These are phyloP conservation scores for Drosophila willistoni DNA, from an alignment of 1,140 invertebrate genomes.

Conservation along the genomic window DNA sequence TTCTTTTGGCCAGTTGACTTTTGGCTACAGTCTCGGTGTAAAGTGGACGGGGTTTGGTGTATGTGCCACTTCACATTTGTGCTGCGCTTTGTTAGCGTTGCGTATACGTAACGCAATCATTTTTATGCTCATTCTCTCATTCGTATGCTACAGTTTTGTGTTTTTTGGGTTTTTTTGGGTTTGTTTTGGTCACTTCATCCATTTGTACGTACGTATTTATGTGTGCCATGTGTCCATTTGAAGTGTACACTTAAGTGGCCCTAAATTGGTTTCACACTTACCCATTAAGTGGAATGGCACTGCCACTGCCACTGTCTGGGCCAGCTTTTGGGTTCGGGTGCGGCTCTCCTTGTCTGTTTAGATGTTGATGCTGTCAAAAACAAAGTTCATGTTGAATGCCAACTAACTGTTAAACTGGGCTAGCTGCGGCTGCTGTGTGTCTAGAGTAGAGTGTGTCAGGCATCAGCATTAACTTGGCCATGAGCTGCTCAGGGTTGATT, in stretches of 20 bases:
- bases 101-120: constrained; percentile 75
- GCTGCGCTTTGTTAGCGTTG: constrained; percentile 59
- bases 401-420: constrained; percentile 27
- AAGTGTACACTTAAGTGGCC: constrained; percentile 77
- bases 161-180: constrained; percentile 11
- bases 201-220: neutral
- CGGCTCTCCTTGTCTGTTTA: constrained; percentile 45
- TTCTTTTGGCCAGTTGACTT: constrained; percentile 72
- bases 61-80: constrained; percentile 54
- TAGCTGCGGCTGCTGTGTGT: constrained; percentile 26
- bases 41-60: constrained; percentile 21
- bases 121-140: constrained; percentile 54
- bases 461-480: constrained; percentile 1
- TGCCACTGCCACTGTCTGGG: constrained; percentile 5
- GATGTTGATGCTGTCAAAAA: constrained; percentile 45
- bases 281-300: constrained; percentile 59
- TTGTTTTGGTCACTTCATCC: constrained; percentile 29
- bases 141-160: neutral
- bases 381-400: constrained; percentile 50
- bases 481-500: neutral
- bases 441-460: neutral
- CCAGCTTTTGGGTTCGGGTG: constrained; percentile 14
- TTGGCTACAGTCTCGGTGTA: constrained; percentile 63
- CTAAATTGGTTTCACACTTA: constrained; percentile 78
- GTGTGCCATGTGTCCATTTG: constrained; percentile 58